phyloP scores from a whole-genome alignment of 2,888 invertebrate species.

The Troilus luridus region DNA sequence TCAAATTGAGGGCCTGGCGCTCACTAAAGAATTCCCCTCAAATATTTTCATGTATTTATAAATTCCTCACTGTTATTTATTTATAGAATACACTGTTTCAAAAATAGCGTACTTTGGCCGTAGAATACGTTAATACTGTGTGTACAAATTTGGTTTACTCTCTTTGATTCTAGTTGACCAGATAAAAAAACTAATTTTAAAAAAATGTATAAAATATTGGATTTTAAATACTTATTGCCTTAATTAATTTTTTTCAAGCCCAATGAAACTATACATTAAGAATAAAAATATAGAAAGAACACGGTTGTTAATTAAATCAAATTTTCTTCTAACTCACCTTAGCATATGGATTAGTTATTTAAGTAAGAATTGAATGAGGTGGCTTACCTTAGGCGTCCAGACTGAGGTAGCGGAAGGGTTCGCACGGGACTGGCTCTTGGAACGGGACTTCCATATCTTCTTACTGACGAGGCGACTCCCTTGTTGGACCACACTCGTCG shows the following conservation, averaged over 20 bases:
- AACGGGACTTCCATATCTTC: constrained; percentile 87
- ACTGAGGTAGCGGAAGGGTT: constrained; percentile 73
- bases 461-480: constrained; percentile 82
- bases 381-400: constrained; percentile 89
- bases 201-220: neutral
- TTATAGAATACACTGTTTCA: constrained; percentile 29
- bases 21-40: neutral
- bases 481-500: constrained; percentile 86
- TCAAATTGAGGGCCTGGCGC: constrained; percentile 15
- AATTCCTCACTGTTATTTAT: constrained; percentile 18
- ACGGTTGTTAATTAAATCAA: neutral
- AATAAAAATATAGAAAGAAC: neutral
- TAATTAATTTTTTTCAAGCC: neutral
- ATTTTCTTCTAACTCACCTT: constrained; percentile 23
- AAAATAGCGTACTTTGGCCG: neutral
- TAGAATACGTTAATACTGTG: neutral
- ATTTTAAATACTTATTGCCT: neutral
- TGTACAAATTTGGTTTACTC: neutral
- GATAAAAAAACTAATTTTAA: neutral
- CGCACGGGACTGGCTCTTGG: constrained; percentile 83
- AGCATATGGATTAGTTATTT: neutral
- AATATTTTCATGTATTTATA: constrained; percentile 33
- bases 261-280: neutral
- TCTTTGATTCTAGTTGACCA: neutral
- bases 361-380: constrained; percentile 65